phyloP scores from a whole-genome alignment of 2,113 vertebrate genomes.

The Telmatochromis sp. region DNA sequence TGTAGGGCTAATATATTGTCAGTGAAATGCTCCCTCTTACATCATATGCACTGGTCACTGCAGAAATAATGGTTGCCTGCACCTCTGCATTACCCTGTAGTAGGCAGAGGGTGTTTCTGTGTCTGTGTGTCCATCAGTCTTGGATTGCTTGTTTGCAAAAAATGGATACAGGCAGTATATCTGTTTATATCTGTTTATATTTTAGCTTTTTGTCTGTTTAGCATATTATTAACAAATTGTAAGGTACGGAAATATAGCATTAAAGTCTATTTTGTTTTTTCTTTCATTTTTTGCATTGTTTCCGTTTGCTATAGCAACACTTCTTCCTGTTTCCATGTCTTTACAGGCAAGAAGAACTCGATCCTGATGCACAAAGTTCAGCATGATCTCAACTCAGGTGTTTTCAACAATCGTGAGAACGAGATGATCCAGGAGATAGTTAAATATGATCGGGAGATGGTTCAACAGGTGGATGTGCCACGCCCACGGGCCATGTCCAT shows the following conservation, averaged over 20 bases:
- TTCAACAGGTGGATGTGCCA: conserved; percentile 84
- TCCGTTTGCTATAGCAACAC: background rate
- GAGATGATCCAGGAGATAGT: conserved; percentile 99
- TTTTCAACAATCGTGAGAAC: conserved; percentile 98
- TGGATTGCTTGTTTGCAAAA: background rate
- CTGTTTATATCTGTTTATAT: background rate
- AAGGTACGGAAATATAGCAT: background rate
- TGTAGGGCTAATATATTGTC: background rate
- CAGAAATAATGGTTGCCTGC: background rate
- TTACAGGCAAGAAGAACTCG: conserved; percentile 93
- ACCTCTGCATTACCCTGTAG: background rate
- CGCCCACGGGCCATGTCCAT: conserved; percentile 77
- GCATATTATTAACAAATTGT: background rate
- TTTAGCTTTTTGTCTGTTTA: background rate
- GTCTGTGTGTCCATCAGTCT: background rate
- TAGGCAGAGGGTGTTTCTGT: background rate
- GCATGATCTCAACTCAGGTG: conserved; percentile 90
- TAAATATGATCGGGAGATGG: conserved; percentile 98
- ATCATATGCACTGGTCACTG: background rate
- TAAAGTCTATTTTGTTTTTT: background rate
- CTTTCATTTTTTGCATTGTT: background rate
- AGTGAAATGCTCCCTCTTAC: background rate
- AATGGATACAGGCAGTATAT: background rate
- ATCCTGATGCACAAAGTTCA: conserved; percentile 96
- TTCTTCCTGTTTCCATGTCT: background rate